Conservation (phyloP, 2,888 invertebrate genomes). For the Pherbina coryleti region DNA sequence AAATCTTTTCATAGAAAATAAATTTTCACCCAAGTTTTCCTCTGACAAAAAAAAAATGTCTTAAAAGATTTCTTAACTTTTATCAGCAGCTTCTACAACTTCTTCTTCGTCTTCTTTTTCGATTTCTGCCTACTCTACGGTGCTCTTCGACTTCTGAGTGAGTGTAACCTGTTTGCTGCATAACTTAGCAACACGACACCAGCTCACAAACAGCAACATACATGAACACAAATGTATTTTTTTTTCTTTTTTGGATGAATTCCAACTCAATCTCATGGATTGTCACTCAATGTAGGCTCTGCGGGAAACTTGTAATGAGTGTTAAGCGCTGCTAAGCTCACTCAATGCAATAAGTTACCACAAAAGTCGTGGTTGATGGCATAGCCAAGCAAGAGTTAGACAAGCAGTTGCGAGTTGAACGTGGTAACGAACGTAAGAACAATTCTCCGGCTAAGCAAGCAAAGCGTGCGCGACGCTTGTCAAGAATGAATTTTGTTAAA, state of each 20-base stretch:
- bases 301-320: constrained; percentile 27
- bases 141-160: not conserved
- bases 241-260: not conserved
- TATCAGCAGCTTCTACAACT: not conserved
- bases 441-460: constrained; percentile 53
- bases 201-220: not conserved
- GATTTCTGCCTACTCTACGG: not conserved
- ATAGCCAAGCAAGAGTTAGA: constrained; percentile 42
- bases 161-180: constrained; percentile 32
- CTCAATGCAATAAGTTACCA: constrained; percentile 37
- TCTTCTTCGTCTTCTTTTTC: not conserved
- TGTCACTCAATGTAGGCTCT: constrained; percentile 40
- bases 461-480: constrained; percentile 39
- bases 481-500: constrained; percentile 1
- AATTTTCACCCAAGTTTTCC: not conserved
- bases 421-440: constrained; percentile 61
- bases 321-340: constrained; percentile 45
- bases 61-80: not conserved
- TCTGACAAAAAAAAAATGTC: not conserved
- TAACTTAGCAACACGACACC: constrained; percentile 7
- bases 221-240: no score
- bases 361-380: constrained; percentile 25
- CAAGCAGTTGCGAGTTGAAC: constrained; percentile 63
- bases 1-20: no score
- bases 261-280: not conserved